Conservation (phyloP, 2,888 invertebrate species). For the Drosophila ochracea region DNA sequence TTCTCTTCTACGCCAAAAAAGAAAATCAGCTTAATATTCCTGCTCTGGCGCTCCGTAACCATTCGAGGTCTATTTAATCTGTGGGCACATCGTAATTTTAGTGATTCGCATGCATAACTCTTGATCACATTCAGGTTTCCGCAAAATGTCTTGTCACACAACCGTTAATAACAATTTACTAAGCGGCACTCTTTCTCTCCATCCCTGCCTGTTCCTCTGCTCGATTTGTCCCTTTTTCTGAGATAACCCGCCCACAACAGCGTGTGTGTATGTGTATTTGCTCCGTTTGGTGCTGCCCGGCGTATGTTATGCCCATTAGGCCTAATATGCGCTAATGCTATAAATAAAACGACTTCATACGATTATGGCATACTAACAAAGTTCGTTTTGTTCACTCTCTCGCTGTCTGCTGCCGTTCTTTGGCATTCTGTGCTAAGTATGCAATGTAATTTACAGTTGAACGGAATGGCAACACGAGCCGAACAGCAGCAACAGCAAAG, state of each 20-base stretch:
- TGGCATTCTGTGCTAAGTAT: conserved; percentile 40
- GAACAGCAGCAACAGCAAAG: conserved; percentile 3
- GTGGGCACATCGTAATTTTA: neutral
- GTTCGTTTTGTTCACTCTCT: conserved; percentile 40
- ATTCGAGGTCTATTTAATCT: conserved; percentile 15
- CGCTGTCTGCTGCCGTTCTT: conserved; percentile 13
- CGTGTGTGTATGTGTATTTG: neutral
- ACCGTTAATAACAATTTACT: conserved; percentile 65
- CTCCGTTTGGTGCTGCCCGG: conserved; percentile 25
- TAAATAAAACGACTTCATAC: conserved; percentile 75
- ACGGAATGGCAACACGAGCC: conserved; percentile 36
- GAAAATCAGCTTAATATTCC: neutral
- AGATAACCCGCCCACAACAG: neutral
- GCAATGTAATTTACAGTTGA: conserved; percentile 76
- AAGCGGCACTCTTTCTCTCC: neutral
- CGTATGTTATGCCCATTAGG: conserved; percentile 75
- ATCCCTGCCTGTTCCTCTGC: neutral
- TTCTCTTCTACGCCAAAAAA: neutral
- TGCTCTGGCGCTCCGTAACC: neutral
- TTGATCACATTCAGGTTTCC: conserved; percentile 44
- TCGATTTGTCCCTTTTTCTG: conserved; percentile 13
- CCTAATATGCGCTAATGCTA: conserved; percentile 78
- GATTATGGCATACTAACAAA: conserved; percentile 79
- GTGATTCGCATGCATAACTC: conserved; percentile 44
- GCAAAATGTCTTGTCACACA: conserved; percentile 26